These are phyloP conservation scores for Avahi laniger DNA, from an alignment of 2,797 vertebrate genomes.

Conservation along the genomic window DNA sequence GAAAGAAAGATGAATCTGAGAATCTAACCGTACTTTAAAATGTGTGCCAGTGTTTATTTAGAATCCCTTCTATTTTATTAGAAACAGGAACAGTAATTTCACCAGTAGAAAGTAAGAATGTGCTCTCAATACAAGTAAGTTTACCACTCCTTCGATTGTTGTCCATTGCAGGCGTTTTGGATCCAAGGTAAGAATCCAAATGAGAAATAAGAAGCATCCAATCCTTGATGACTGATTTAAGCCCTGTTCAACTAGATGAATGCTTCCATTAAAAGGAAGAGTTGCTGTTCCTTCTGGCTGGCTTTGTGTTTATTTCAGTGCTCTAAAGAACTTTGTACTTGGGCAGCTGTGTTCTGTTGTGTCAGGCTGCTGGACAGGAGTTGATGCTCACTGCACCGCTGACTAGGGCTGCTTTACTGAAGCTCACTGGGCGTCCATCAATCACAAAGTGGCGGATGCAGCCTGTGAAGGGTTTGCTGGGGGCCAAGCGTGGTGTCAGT, in stretches of 20 bases:
- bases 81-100: constrained; percentile 55
- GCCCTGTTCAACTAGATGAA: constrained; percentile 37
- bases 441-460: constrained; percentile 94
- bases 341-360: background rate
- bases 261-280: background rate
- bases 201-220: constrained; percentile 65
- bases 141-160: constrained; percentile 59
- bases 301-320: constrained; percentile 43
- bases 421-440: constrained; percentile 89
- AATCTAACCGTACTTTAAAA: constrained; percentile 55
- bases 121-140: background rate
- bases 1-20: constrained; percentile 62
- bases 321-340: constrained; percentile 43
- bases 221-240: constrained; percentile 63
- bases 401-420: constrained; percentile 92
- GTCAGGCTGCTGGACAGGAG: constrained; percentile 90
- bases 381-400: constrained; percentile 93
- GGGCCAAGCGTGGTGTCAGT: constrained; percentile 87
- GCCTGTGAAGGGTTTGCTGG: constrained; percentile 89
- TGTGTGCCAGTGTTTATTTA: constrained; percentile 60
- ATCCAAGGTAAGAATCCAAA: constrained; percentile 45
- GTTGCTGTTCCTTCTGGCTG: background rate
- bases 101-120: constrained; percentile 34
- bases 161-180: constrained; percentile 52
- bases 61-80: constrained; percentile 66